These are phyloP conservation scores for Notarius quadriscutis DNA, from an alignment of 2,113 vertebrate genomes.

Conservation along the genomic window DNA sequence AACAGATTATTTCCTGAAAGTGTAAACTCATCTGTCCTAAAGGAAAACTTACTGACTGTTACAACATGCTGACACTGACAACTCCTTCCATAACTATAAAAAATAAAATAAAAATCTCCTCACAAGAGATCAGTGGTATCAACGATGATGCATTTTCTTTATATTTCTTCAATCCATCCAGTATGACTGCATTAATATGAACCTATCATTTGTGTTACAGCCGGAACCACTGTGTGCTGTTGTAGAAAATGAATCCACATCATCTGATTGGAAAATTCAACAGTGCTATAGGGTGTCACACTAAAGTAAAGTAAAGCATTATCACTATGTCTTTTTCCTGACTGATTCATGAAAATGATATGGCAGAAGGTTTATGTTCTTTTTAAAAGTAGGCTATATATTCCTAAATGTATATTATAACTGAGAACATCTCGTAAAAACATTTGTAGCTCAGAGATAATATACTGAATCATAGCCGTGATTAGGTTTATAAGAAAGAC, in stretches of 20 bases:
- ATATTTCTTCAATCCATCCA: neutral
- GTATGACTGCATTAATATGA: neutral
- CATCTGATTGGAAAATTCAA: neutral
- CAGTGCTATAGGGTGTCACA: neutral
- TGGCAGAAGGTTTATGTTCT: neutral
- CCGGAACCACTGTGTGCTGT: neutral
- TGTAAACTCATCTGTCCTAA: neutral
- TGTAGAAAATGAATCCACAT: neutral
- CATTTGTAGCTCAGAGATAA: neutral
- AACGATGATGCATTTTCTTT: neutral
- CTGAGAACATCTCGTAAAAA: neutral
- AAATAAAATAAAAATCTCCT: neutral
- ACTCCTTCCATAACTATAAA: neutral
- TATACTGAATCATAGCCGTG: neutral
- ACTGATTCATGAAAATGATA: neutral
- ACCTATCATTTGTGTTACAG: neutral
- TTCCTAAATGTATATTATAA: neutral
- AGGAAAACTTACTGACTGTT: neutral
- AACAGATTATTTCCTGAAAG: neutral
- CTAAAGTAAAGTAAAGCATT: neutral
- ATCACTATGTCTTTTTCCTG: too few relatives aligned
- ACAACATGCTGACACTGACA: neutral
- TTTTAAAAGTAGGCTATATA: neutral
- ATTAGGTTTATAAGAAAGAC: conserved; percentile 15
- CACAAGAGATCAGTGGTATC: neutral